Conservation (phyloP, 2,797 vertebrate genomes). For the Phylloscopus collybita region DNA sequence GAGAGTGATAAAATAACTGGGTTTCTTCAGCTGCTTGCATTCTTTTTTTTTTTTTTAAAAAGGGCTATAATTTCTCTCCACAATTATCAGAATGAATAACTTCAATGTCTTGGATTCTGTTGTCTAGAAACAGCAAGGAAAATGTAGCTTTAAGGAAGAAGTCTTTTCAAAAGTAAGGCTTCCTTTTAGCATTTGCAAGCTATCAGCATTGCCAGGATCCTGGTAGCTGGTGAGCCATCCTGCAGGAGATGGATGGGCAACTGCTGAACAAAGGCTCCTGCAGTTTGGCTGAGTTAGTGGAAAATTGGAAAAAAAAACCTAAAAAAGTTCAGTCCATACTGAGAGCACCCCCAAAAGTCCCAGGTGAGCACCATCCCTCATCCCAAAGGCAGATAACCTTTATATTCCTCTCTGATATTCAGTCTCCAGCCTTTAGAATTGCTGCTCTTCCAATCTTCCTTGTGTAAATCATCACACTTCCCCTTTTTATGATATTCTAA, state of each 20-base stretch:
- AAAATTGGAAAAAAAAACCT: not conserved
- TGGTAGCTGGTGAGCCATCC: not conserved
- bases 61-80: not conserved
- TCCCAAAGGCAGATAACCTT: conserved; percentile 60
- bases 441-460: conserved; percentile 55
- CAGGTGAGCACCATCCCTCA: conserved; percentile 57
- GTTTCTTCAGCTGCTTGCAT: not conserved
- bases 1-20: not conserved
- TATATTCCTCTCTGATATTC: conserved; percentile 30
- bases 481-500: conserved; percentile 68
- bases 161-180: not conserved
- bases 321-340: not conserved
- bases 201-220: conserved; percentile 21
- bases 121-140: conserved; percentile 1
- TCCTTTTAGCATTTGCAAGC: not conserved
- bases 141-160: not conserved
- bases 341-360: not conserved
- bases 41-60: not conserved
- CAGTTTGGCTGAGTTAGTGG: conserved; percentile 19
- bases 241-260: conserved; percentile 13
- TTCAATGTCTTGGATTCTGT: not conserved
- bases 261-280: conserved; percentile 6
- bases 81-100: not conserved
- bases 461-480: conserved; percentile 63
- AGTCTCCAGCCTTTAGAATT: conserved; percentile 65